Percentiles rank a stretch among this genome's conserved stretches.
phyloP scores from a whole-genome alignment of 2,888 invertebrate genomes.

The Rhagonycha fulva region DNA sequence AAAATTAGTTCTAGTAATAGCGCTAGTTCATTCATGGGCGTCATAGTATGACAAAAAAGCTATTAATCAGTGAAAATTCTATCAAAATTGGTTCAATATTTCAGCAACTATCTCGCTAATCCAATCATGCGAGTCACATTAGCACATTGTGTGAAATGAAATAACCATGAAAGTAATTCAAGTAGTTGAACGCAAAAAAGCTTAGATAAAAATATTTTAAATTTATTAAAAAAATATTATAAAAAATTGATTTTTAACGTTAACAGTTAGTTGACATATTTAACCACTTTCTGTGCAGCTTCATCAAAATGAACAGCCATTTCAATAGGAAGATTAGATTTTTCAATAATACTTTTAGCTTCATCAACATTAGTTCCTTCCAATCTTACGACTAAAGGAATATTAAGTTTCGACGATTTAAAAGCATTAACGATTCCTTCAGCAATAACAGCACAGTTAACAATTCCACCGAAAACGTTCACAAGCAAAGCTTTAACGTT shows the following conservation, averaged over 20 bases:
- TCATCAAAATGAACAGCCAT: constrained; percentile 88
- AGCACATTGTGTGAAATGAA: too few relatives aligned
- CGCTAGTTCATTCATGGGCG: too few relatives aligned
- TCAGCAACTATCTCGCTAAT: too few relatives aligned
- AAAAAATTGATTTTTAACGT: too few relatives aligned
- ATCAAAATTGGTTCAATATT: too few relatives aligned
- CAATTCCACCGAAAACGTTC: constrained; percentile 99
- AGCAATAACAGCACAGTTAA: constrained; percentile 96
- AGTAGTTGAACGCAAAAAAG: too few relatives aligned
- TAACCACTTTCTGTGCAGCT: constrained; percentile 88
- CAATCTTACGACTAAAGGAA: constrained; percentile 91
- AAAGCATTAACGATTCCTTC: constrained; percentile 92
- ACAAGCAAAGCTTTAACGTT: constrained; percentile 94
- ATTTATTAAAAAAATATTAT: constrained; percentile 6
- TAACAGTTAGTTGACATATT: constrained; percentile 41
- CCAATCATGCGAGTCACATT: too few relatives aligned
- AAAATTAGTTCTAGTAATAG: too few relatives aligned
- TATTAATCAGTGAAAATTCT: too few relatives aligned
- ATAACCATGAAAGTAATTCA: too few relatives aligned
- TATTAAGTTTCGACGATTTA: constrained; percentile 74
- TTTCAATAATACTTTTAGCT: constrained; percentile 80
- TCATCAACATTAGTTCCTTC: constrained; percentile 92
- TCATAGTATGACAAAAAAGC: too few relatives aligned
- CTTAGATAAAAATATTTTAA: not conserved
- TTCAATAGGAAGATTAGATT: constrained; percentile 82